Evolutionary conservation across 2,113 vertebrate genomes (phyloP).

Genomic region (Eidolon helvum): DNA sequence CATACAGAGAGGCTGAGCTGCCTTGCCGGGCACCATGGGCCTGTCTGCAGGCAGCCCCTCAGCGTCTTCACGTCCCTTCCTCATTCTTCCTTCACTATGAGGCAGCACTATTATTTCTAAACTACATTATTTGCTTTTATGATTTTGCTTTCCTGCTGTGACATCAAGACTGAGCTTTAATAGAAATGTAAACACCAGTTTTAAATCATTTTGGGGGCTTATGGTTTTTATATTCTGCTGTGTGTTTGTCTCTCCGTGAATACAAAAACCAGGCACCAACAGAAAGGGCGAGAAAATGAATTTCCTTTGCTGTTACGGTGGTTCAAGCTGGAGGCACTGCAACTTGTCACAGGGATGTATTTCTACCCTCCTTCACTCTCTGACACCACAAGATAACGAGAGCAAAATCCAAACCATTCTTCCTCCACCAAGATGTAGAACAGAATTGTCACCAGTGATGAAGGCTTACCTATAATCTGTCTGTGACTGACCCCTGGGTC

Average conservation of each 20-base stretch:
- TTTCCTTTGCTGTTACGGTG: conserved; percentile 30
- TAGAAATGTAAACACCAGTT: conserved; percentile 37
- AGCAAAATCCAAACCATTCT: background rate
- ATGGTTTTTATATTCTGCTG: background rate
- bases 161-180: conserved; percentile 22
- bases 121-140: background rate
- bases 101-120: background rate
- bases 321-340: conserved; percentile 21
- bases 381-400: background rate
- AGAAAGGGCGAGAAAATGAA: conserved; percentile 32
- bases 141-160: conserved; percentile 29
- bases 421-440: background rate
- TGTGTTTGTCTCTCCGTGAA: background rate
- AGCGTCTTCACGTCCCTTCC: accelerated
- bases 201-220: background rate
- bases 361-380: background rate
- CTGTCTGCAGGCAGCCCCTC: background rate
- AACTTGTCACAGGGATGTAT: background rate
- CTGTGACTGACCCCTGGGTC: background rate
- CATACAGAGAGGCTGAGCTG: background rate
- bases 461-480: background rate
- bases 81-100: background rate
- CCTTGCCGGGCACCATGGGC: background rate
- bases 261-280: conserved; percentile 34
- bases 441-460: background rate